phyloP scores from a whole-genome alignment of 2,113 vertebrate species.

The Spheniscus mendiculus region DNA sequence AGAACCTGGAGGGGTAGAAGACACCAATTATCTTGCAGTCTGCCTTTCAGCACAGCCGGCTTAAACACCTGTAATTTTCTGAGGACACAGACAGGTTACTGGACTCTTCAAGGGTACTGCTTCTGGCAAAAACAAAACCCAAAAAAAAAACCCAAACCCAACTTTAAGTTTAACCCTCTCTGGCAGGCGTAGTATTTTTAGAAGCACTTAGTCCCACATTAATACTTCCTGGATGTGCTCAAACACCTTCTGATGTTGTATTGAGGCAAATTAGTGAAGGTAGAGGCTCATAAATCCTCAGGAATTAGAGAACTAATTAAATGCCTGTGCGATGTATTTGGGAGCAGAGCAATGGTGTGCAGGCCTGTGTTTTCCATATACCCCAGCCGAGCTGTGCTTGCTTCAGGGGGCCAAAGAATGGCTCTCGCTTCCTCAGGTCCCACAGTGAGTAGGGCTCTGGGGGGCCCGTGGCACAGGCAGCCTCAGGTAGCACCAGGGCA shows the following conservation, averaged over 20 bases:
- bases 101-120: background rate
- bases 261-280: background rate
- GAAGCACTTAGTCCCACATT: background rate
- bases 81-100: background rate
- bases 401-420: background rate
- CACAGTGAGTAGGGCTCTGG: background rate
- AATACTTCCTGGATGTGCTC: background rate
- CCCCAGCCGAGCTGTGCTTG: background rate
- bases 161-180: slow-evolving; percentile 12
- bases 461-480: background rate
- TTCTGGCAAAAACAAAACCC: background rate
- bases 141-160: background rate
- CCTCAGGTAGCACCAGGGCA: background rate
- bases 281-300: background rate
- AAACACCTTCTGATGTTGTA: background rate
- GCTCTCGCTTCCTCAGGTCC: fast-evolving
- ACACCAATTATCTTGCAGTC: slow-evolving; percentile 44
- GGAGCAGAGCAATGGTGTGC: background rate
- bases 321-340: background rate
- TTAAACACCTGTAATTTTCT: slow-evolving; percentile 57
- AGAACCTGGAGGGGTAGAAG: slow-evolving; percentile 45
- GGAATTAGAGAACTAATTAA: background rate
- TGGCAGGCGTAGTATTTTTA: background rate
- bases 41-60: background rate
- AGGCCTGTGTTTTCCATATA: background rate